Percentiles rank a stretch among this genome's conserved stretches.
Conservation (phyloP, 1,140 invertebrate genomes). For the Drosophila mayri region DNA sequence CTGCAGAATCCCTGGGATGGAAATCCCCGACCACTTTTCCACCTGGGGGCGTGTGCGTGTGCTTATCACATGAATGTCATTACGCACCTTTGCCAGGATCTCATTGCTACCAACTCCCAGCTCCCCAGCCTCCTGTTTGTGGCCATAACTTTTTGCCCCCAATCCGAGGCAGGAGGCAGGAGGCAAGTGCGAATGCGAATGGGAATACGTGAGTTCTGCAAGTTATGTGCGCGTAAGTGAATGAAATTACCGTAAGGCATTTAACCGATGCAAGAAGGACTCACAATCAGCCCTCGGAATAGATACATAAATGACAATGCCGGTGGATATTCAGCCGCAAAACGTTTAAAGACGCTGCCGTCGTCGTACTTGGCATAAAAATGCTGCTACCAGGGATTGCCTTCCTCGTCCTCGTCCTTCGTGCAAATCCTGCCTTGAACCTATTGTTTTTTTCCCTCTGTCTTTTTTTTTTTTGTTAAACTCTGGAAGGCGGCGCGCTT, state of each 20-base stretch:
- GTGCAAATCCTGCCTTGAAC: constrained; percentile 15
- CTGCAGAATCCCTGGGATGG: constrained; percentile 56
- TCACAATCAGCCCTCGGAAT: constrained; percentile 53
- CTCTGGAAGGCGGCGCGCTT: constrained; percentile 69
- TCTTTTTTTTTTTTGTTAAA: constrained; percentile 13
- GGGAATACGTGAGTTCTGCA: constrained; percentile 83
- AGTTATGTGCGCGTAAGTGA: constrained; percentile 83
- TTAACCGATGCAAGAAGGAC: constrained; percentile 76
- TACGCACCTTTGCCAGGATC: constrained; percentile 66
- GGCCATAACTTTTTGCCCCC: constrained; percentile 46
- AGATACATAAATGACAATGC: constrained; percentile 84
- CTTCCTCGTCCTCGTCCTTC: constrained; percentile 7
- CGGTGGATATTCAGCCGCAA: constrained; percentile 61
- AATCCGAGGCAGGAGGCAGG: constrained; percentile 11
- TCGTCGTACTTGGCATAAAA: constrained; percentile 76
- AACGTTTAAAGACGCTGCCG: constrained; percentile 78
- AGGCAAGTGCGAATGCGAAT: constrained; percentile 52
- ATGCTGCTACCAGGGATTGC: constrained; percentile 50
- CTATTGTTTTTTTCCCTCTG: constrained; percentile 4
- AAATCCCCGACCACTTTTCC: constrained; percentile 13
- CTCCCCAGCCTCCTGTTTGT: constrained; percentile 11
- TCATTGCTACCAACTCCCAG: constrained; percentile 2
- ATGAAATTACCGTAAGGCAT: constrained; percentile 84
- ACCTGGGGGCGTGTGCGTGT: constrained; percentile 75
- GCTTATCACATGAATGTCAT: constrained; percentile 81